These are phyloP conservation scores for Leptoclinus maculatus DNA, from an alignment of 2,797 vertebrate genomes.

Conservation along the genomic window DNA sequence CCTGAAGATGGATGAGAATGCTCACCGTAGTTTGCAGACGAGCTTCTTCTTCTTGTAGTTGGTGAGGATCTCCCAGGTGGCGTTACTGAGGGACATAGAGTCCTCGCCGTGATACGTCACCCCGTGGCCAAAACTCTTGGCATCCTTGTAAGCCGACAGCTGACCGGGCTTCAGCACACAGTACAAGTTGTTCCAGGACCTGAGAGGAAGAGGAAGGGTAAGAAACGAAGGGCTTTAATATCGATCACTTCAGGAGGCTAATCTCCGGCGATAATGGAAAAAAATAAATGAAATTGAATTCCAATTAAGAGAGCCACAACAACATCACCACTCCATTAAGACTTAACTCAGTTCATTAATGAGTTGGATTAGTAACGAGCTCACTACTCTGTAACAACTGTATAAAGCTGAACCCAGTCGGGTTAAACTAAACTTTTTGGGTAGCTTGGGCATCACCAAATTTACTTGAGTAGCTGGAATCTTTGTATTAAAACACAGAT, in stretches of 20 bases:
- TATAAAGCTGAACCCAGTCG: not conserved
- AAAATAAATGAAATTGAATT: constrained; percentile 30
- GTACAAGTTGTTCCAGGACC: constrained; percentile 96
- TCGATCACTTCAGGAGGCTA: constrained; percentile 12
- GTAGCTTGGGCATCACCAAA: not conserved
- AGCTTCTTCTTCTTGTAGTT: constrained; percentile 98
- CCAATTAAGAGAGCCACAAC: constrained; percentile 19
- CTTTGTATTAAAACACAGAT: too few species aligned
- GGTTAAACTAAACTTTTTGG: not conserved
- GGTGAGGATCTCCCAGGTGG: constrained; percentile 88
- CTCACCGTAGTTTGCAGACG: constrained; percentile 93
- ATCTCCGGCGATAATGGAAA: constrained; percentile 24
- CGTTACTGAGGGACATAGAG: constrained; percentile 86
- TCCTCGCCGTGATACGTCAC: constrained; percentile 92
- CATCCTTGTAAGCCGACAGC: constrained; percentile 92
- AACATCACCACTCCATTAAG: constrained; percentile 9
- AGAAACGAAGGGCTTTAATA: constrained; percentile 2
- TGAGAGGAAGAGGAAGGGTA: constrained; percentile 61
- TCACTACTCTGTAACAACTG: constrained; percentile 4
- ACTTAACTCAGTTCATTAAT: constrained; percentile 17
- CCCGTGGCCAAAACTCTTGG: constrained; percentile 89
- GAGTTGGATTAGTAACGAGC: not conserved
- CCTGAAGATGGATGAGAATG: not conserved
- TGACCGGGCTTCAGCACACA: constrained; percentile 92
- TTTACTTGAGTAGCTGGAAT: not conserved